phyloP scores from a whole-genome alignment of 2,888 invertebrate genomes.

The Diachrysia chrysitis region DNA sequence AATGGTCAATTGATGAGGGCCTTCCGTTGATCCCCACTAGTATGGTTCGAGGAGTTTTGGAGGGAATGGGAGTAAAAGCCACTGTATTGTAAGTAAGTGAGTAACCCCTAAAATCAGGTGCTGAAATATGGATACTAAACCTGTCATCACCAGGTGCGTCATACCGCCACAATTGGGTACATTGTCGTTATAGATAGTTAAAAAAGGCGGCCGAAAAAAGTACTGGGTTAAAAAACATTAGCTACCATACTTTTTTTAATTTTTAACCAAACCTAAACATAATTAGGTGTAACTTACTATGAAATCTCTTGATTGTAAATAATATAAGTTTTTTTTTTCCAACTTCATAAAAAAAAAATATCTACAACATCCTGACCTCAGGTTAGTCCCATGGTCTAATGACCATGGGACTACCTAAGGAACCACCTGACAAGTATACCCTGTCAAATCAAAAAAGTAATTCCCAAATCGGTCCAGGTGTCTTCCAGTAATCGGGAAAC shows the following conservation, averaged over 20 bases:
- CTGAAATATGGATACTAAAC: constrained; percentile 24
- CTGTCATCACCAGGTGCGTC: constrained; percentile 53
- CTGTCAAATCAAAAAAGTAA: too few relatives aligned
- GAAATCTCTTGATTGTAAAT: too few relatives aligned
- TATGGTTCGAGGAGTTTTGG: constrained; percentile 19
- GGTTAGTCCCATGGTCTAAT: too few relatives aligned
- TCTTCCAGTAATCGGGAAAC: too few relatives aligned
- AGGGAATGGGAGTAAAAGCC: constrained; percentile 59
- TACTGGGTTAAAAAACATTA: constrained; percentile 33
- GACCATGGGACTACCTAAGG: too few relatives aligned
- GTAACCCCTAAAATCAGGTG: constrained; percentile 62
- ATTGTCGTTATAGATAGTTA: constrained; percentile 39
- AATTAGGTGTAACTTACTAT: too few relatives aligned
- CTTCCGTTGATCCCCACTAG: constrained; percentile 53
- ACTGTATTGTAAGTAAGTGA: constrained; percentile 48
- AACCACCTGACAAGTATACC: too few relatives aligned
- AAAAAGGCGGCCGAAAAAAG: constrained; percentile 21
- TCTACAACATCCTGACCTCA: too few relatives aligned
- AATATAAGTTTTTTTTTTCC: too few relatives aligned
- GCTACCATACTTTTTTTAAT: neutral
- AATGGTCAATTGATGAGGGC: constrained; percentile 56
- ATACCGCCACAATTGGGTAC: constrained; percentile 48
- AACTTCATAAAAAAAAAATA: too few relatives aligned
- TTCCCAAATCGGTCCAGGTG: too few relatives aligned
- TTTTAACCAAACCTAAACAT: neutral